A percentile compares a stretch with the other conserved stretches of the same genome.
These are phyloP conservation scores for Myotis myotis DNA, from an alignment of 2,797 vertebrate genomes.

Conservation along the genomic window DNA sequence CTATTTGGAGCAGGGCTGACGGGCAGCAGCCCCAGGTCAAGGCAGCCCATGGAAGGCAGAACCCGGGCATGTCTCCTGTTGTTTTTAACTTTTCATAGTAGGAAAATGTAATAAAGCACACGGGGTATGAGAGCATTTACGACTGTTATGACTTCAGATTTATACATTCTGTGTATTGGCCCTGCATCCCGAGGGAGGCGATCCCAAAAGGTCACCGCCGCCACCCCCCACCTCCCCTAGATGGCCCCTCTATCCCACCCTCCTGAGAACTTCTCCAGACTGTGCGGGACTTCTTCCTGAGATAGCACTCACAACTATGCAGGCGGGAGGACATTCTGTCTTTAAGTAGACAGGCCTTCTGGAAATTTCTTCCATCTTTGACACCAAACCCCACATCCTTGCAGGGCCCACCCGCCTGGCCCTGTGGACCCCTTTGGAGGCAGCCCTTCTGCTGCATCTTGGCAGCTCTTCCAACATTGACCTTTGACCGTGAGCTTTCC, in stretches of 20 bases:
- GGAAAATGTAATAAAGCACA: neutral
- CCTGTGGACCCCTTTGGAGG: rapidly evolving
- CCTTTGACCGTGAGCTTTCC: neutral
- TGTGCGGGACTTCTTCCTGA: no score
- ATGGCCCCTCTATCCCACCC: neutral
- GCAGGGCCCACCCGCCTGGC: neutral
- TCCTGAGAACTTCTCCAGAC: neutral
- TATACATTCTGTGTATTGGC: neutral
- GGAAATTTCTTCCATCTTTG: neutral
- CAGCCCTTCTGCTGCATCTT: neutral
- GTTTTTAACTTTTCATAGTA: neutral
- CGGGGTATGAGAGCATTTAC: neutral
- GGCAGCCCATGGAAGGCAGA: neutral
- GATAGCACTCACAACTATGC: neutral
- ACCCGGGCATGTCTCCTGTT: neutral
- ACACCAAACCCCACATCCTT: neutral
- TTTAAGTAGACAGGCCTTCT: neutral
- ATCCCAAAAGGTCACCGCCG: neutral
- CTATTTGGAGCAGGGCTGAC: neutral
- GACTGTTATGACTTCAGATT: neutral
- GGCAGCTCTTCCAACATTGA: no score
- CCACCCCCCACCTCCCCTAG: no score
- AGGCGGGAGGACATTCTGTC: neutral
- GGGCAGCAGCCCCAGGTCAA: neutral
- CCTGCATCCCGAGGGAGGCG: neutral